A percentile compares a stretch with the other conserved stretches of the same genome.
Evolutionary conservation across 2,888 invertebrate genomes (phyloP).

Genomic region (Caenorhabditis becei): DNA sequence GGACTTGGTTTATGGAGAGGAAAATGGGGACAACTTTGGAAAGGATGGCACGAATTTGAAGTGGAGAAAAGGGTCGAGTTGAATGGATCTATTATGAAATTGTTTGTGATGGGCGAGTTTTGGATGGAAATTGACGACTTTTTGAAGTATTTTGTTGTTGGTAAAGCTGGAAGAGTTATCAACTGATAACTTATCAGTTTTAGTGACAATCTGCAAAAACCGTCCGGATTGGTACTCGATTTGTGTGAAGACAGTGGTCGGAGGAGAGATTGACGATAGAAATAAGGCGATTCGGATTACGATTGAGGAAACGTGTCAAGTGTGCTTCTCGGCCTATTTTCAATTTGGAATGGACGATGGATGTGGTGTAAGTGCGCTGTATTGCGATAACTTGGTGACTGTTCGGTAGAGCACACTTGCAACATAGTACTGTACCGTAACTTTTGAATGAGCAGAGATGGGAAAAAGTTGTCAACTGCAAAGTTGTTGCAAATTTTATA

Average conservation of each 20-base stretch:
- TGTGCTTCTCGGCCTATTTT: background rate
- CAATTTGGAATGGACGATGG: background rate
- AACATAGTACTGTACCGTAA: no score
- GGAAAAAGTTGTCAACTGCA: no score
- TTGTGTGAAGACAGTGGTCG: background rate
- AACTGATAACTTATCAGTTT: no score
- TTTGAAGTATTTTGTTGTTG: background rate
- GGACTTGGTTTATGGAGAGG: no score
- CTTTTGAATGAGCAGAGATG: no score
- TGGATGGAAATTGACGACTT: slow-evolving; percentile 3
- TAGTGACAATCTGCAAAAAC: background rate
- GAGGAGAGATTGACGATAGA: background rate
- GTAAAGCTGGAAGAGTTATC: no score
- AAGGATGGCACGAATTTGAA: no score
- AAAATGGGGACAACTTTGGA: no score
- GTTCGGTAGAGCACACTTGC: no score
- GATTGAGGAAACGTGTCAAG: background rate
- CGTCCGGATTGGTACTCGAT: background rate
- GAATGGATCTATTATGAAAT: background rate
- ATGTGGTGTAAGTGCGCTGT: background rate
- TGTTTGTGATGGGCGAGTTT: background rate
- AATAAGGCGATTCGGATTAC: slow-evolving; percentile 1
- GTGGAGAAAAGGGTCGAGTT: no score
- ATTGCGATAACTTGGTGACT: no score
- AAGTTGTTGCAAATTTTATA: no score